Conservation (phyloP, 2,888 invertebrate genomes). For the Heliconius sara region DNA sequence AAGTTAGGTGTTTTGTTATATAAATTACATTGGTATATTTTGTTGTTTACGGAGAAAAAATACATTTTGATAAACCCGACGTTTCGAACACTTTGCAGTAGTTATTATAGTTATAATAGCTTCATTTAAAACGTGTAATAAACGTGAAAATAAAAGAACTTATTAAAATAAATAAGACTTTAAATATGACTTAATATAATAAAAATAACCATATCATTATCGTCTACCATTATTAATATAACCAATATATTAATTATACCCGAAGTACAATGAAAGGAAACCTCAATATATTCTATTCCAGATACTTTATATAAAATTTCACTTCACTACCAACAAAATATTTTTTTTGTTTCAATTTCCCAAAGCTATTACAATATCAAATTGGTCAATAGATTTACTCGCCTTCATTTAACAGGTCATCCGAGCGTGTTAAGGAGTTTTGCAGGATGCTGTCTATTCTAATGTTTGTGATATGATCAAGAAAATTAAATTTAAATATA, state of each 20-base stretch:
- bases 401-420: slow-evolving; percentile 25
- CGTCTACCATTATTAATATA: not conserved
- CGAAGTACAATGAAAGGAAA: not conserved
- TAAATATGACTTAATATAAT: no score
- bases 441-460: slow-evolving; percentile 56
- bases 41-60: not conserved
- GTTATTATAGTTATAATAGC: no score
- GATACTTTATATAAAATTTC: no score
- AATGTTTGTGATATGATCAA: slow-evolving; percentile 71
- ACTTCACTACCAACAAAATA: not conserved
- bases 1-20: not conserved
- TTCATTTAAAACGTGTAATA: no score
- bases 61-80: no score
- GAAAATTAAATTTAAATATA: slow-evolving; percentile 55
- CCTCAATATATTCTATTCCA: not conserved
- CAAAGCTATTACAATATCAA: slow-evolving; percentile 17
- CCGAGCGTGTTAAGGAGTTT: slow-evolving; percentile 59
- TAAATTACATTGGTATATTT: not conserved
- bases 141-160: no score
- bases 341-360: not conserved
- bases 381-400: not conserved
- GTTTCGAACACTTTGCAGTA: no score
- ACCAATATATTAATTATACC: not conserved
- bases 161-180: no score
- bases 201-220: no score